Percentiles rank a stretch among this genome's conserved stretches.
These are phyloP conservation scores for Carollia perspicillata DNA, from an alignment of 2,113 vertebrate genomes.

Conservation along the genomic window DNA sequence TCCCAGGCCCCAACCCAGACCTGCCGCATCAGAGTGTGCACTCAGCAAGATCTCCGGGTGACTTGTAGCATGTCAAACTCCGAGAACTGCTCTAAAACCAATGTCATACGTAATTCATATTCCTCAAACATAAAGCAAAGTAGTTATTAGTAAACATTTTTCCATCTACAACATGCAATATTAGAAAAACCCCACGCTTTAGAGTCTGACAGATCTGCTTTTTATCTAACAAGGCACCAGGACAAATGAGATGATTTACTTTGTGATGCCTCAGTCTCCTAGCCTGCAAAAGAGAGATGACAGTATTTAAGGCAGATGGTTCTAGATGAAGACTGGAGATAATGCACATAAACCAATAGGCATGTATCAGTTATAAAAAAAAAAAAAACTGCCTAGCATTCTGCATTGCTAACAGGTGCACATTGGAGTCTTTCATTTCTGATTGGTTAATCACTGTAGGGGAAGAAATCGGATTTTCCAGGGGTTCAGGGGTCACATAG, in stretches of 20 bases:
- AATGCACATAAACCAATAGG: fast-evolving
- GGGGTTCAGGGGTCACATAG: background rate
- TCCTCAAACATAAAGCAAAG: background rate
- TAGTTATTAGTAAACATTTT: background rate
- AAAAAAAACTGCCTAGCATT: background rate
- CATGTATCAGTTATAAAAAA: background rate
- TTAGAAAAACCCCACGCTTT: background rate
- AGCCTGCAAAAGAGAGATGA: background rate
- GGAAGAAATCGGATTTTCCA: background rate
- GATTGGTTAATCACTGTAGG: background rate
- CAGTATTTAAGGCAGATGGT: background rate
- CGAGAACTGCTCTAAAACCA: background rate
- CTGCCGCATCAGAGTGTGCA: background rate
- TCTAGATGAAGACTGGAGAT: background rate
- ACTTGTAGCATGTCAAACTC: background rate
- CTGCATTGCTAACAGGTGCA: background rate
- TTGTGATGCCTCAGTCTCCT: background rate
- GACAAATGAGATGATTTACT: background rate
- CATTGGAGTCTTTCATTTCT: background rate
- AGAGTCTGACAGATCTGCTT: background rate
- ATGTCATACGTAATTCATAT: background rate
- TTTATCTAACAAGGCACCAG: background rate
- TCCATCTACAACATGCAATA: background rate
- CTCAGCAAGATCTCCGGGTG: background rate
- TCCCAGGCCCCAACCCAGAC: too few species aligned